Percentiles rank a stretch among this genome's conserved stretches.
Conservation (phyloP, 1,140 invertebrate genomes). For the Bombus sibiricus region DNA sequence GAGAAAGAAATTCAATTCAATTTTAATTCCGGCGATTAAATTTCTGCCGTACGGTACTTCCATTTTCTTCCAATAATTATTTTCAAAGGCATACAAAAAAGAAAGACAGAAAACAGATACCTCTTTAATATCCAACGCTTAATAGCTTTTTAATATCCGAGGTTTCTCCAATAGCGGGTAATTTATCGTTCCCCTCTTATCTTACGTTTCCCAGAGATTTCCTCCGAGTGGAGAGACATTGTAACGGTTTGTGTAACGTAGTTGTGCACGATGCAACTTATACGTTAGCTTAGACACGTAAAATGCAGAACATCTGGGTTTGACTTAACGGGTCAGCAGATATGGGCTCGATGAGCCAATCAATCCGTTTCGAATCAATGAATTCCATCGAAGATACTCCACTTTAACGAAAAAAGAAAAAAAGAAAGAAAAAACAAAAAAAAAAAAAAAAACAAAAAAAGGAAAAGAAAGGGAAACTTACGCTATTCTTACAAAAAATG, state of each 20-base stretch:
- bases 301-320: slow-evolving; percentile 53
- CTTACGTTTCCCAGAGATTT: neutral
- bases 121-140: slow-evolving; percentile 28
- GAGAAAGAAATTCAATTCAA: neutral
- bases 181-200: slow-evolving; percentile 26
- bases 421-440: neutral
- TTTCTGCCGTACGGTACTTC: neutral
- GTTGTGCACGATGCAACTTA: slow-evolving; percentile 21
- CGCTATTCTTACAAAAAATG: neutral
- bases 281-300: slow-evolving; percentile 51
- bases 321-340: slow-evolving; percentile 62
- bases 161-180: slow-evolving; percentile 34
- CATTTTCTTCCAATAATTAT: slow-evolving; percentile 10
- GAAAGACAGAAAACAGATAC: neutral
- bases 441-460: no score
- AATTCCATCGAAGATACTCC: slow-evolving; percentile 6
- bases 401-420: neutral
- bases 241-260: slow-evolving; percentile 45
- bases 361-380: slow-evolving; percentile 42
- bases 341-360: slow-evolving; percentile 55
- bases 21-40: slow-evolving; percentile 8
- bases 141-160: slow-evolving; percentile 38
- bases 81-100: slow-evolving; percentile 7
- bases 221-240: slow-evolving; percentile 26
- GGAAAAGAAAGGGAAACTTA: neutral